Conservation (phyloP, 2,113 vertebrate genomes). For the Hipposideros armiger region DNA sequence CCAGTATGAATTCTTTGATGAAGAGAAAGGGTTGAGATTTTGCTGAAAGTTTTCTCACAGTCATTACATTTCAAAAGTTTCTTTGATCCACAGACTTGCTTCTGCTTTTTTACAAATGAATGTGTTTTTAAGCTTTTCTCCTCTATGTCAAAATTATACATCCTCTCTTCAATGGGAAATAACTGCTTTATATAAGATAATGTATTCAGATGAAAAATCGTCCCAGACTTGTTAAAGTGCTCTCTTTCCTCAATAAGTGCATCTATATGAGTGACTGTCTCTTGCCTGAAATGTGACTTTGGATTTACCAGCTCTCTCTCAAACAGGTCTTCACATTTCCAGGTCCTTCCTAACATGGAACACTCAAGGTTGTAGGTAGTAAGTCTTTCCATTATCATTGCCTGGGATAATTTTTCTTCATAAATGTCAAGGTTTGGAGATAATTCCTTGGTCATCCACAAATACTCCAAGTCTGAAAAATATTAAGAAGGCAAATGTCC, state of each 20-base stretch:
- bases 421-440: neutral
- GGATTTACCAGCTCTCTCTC: neutral
- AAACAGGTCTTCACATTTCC: neutral
- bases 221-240: neutral
- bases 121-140: conserved; percentile 47
- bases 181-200: conserved; percentile 33
- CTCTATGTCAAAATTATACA: conserved; percentile 22
- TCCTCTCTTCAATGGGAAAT: conserved; percentile 39
- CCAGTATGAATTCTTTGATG: conserved; percentile 82
- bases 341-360: neutral
- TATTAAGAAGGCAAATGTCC: conserved; percentile 37
- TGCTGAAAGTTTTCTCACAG: conserved; percentile 79
- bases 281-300: conserved; percentile 33
- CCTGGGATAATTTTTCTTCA: conserved; percentile 42
- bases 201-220: neutral
- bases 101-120: neutral
- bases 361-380: neutral
- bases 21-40: conserved; percentile 85
- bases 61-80: conserved; percentile 64
- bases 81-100: conserved; percentile 44
- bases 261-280: neutral
- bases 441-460: conserved; percentile 31
- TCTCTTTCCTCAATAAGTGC: neutral
- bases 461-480: conserved; percentile 70
- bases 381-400: neutral